Base-by-base conservation (phyloP, 2,888 invertebrate species). In the Muschampia plurimacula region DNA sequence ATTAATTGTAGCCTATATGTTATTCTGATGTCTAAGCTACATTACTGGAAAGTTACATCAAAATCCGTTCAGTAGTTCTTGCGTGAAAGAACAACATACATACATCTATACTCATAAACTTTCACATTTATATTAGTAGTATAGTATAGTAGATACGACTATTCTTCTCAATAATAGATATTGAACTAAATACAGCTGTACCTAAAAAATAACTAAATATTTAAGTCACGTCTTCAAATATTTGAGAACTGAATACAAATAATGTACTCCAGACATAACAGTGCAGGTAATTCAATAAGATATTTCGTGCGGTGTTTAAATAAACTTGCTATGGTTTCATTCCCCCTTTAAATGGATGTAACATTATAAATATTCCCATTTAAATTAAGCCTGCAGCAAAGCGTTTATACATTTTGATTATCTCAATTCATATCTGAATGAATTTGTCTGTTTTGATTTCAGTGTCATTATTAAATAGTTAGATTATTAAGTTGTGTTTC, bases 241-340 rank as follows among this genome's bases (percentile, higher is more conserved):
- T 55, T 55, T 55, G 10, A 55, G 55, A 22, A 55, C 55, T 15
- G 55, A 55, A 55, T 55, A 55, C 55, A 55, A 55, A 22, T 22
- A 55, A 22, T 55, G 55, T 15, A 9, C 8, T 15, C 52, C 52
- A 52, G 52, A 52, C 52, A 52, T 15, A 52, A 52, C 52, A 52
- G 52, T 52, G 52, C 52, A 52, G 52, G 52, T 52, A 15, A 52
- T 52, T 52, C 8, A 52, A 52, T 52, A 8, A 52, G 52, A 52
- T 22, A 52, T 22, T 52, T 52, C 52, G 52, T 52, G 22, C 8
- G 15, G 3, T 52, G 52, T 15, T 52, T 52, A 52, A 52, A 52
- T 52, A 52, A 52, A 52, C 8, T 9, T 52, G 52, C 49, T 49
- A 49, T 52, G 52, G 8, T 52, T 52, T 52, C 52, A 2, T 52